Base-by-base conservation (phyloP, 1,140 invertebrate genomes). In the Procambarus virginalis region DNA sequence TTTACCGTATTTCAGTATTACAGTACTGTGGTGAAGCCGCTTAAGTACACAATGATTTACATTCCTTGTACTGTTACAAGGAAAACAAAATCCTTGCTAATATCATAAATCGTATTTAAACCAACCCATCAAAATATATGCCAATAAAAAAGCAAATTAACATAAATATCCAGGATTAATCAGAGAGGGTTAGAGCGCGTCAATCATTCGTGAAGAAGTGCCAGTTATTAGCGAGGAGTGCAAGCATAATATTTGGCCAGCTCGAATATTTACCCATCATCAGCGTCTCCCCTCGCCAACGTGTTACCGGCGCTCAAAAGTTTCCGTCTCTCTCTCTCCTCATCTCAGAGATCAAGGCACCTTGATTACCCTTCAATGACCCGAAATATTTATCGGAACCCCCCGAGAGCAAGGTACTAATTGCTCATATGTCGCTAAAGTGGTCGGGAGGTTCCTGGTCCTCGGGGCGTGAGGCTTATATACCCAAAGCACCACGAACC, bases 191-290 rank as follows among this genome's bases (percentile, higher is more conserved):
- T 3, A 70, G 20, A 48, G 6, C 34, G 49, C 20, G 49, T 60
- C 34, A 64, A 60, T 58, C 22, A 20, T n/a, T 60, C 51, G n/a
- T 51, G 55, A 45, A 34, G 68, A 73, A 34, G 68, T 73, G n/a
- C 49, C 49, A 58, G 49, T 51, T 58, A 80, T 80, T 58, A 80
- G 78, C 20, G 49, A 5, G n/a, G 78, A 73, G 68, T 73, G 68
- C 68, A 73, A n/a, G 68, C n/a, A 73, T 73, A 73, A 73, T 73
- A 73, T 73, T 73, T 73, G 68, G 68, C 68, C 6, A 73, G 34
- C 5, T 3, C n/a, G 68, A 73, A 73, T 73, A 73, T 73, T 73
- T 73, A 73, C 68, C 4, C 68, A 73, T 73, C n/a, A 73, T 73
- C 68, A 73, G 68, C n/a, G 68, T 34, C n/a, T 73, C n/a, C 68